Base-by-base conservation (phyloP, 2,113 vertebrate species). In the Nothobranchius furzeri region DNA sequence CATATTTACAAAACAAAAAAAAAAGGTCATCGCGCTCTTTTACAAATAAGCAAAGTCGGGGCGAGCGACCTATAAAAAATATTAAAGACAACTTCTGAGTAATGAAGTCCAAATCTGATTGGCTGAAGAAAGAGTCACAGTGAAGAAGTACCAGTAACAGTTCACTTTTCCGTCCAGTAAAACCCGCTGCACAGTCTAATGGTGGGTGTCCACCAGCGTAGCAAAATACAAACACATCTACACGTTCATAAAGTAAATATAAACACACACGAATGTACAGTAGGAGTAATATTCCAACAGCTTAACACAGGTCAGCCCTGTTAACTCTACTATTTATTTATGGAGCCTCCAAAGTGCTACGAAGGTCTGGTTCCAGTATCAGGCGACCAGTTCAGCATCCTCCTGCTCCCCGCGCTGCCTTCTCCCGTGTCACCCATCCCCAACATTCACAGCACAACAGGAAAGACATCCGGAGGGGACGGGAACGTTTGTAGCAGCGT, bases 71-170 rank as follows among this genome's bases (percentile, higher is more conserved):
- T 12, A 55, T 55, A 8, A 15, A 64, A 62, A 7, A 45, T 36
- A 60, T 15, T 1, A 64, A 51, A 64, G 14, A 61, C 10, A 40
- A 55, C 68, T 75, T 85, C 66, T 45, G 12, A 73, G 73, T 77
- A 89, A 75, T 73, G 76, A 50, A 80, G 70, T 43, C 68, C 55
- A 69, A 73, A 73, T 64, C 54, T 73, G 62, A 64, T 17, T 59
- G n/a, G 5, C 6, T 66, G 6, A 73, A 68, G 46, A 68, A 40
- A 25, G 11, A 43, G 20, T 30, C 30, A 30, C 30, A 30, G 30
- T 30, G 30, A 1, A 9, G 24, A 73, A 52, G 63, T 37, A 69
- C 52, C 51, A 65, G 11, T 70, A 53, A 76, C 50, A 49, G 12
- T n/a, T 68, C 1, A 13, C n/a, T 51, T 60, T 11, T 9, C 58